phyloP scores from a whole-genome alignment of 2,113 vertebrate genomes.

The Tetraodon nigroviridis region DNA sequence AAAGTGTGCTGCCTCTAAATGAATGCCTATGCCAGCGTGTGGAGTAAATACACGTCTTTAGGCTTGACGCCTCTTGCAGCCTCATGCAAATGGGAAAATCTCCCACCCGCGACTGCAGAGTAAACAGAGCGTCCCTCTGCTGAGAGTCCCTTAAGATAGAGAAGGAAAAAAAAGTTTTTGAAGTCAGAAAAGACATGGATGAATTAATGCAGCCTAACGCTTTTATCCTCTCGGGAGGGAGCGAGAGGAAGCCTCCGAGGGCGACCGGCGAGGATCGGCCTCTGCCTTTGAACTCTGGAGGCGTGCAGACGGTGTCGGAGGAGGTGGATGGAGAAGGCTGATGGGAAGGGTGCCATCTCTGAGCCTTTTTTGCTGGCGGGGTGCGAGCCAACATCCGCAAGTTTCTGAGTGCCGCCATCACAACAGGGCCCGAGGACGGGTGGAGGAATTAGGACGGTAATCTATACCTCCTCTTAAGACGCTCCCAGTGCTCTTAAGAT shows the following conservation, averaged over 20 bases:
- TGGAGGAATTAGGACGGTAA: slow-evolving; percentile 40
- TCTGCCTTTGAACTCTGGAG: slow-evolving; percentile 43
- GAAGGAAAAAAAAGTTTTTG: slow-evolving; percentile 22
- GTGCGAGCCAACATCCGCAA: slow-evolving; percentile 20
- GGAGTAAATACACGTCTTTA: slow-evolving; percentile 3
- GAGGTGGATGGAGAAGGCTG: background rate
- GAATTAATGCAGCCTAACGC: slow-evolving; percentile 52
- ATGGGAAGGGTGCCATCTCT: background rate
- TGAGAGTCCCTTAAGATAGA: slow-evolving; percentile 52
- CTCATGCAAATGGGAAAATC: slow-evolving; percentile 59
- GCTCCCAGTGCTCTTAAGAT: slow-evolving; percentile 2
- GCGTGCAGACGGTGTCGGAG: slow-evolving; percentile 10
- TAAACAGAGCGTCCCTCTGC: slow-evolving; percentile 43
- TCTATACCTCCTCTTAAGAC: slow-evolving; percentile 24
- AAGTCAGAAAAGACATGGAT: slow-evolving; percentile 53
- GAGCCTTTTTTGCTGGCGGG: background rate
- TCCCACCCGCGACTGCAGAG: slow-evolving; percentile 54
- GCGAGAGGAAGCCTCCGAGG: background rate
- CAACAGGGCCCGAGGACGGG: slow-evolving; percentile 24
- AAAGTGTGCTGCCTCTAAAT: background rate
- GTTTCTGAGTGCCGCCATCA: slow-evolving; percentile 23
- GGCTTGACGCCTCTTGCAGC: slow-evolving; percentile 15
- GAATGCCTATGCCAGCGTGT: background rate
- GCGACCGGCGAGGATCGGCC: slow-evolving; percentile 21
- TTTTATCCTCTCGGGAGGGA: slow-evolving; percentile 31